phyloP scores from a whole-genome alignment of 2,113 vertebrate genomes.

The Bujurquina vittata region DNA sequence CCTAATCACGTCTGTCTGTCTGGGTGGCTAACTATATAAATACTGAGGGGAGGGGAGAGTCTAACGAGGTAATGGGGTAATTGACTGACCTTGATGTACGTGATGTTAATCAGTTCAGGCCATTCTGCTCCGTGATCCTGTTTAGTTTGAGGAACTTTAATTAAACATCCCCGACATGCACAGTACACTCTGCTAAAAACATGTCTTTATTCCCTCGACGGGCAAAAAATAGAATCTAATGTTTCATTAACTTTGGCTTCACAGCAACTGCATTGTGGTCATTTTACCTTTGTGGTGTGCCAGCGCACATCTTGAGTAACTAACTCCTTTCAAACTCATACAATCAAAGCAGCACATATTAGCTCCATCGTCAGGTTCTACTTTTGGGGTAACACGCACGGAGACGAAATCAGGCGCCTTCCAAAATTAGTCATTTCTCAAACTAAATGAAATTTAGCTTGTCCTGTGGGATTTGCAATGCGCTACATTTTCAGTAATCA shows the following conservation, averaged over 20 bases:
- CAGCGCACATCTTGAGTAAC: neutral
- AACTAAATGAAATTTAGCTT: neutral
- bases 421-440: neutral
- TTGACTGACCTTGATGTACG: constrained; percentile 48
- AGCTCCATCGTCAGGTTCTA: neutral
- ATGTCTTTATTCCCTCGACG: neutral
- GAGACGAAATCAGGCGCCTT: neutral
- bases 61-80: constrained; percentile 37
- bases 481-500: neutral
- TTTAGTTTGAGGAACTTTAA: constrained; percentile 53
- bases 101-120: constrained; percentile 37
- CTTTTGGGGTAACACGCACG: neutral
- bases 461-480: neutral
- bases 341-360: neutral
- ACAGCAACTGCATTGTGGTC: neutral
- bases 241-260: constrained; percentile 12
- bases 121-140: constrained; percentile 38
- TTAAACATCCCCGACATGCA: constrained; percentile 32
- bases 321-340: neutral
- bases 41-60: neutral
- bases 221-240: neutral
- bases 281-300: neutral
- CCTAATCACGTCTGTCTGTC: neutral
- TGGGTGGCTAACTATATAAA: neutral
- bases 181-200: constrained; percentile 16